These are phyloP conservation scores for Oplegnathus fasciatus DNA, from an alignment of 2,113 vertebrate species.

Conservation along the genomic window DNA sequence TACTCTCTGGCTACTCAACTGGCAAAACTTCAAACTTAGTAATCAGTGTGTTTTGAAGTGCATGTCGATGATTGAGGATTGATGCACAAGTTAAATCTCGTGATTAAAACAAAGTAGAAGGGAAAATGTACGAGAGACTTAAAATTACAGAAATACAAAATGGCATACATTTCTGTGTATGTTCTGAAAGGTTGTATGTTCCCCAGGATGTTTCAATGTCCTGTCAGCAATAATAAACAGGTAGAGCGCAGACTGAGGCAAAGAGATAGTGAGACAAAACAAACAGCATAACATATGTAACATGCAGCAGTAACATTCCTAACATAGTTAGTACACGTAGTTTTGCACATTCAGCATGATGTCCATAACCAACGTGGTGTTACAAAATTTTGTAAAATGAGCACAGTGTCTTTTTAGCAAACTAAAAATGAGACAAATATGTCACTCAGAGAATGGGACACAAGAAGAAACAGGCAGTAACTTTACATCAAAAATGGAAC, in stretches of 20 bases:
- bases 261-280: neutral
- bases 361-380: neutral
- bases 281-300: no score
- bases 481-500: neutral
- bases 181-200: constrained; percentile 44
- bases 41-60: neutral
- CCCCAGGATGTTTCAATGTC: constrained; percentile 40
- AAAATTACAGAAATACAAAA: neutral
- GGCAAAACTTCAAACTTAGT: neutral
- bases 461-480: neutral
- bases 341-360: neutral
- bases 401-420: neutral
- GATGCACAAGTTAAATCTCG: neutral
- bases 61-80: neutral
- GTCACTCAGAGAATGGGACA: neutral
- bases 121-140: no score
- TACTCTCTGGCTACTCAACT: no score
- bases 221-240: constrained; percentile 41
- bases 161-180: constrained; percentile 58
- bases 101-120: neutral
- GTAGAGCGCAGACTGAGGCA: neutral
- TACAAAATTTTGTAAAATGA: no score
- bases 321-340: neutral
- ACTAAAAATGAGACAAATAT: no score
- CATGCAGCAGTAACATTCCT: neutral